Evolutionary conservation across 2,888 invertebrate genomes (phyloP), one percentile per base, ranked within the genome.

Genomic region (Acronicta leporina): DNA sequence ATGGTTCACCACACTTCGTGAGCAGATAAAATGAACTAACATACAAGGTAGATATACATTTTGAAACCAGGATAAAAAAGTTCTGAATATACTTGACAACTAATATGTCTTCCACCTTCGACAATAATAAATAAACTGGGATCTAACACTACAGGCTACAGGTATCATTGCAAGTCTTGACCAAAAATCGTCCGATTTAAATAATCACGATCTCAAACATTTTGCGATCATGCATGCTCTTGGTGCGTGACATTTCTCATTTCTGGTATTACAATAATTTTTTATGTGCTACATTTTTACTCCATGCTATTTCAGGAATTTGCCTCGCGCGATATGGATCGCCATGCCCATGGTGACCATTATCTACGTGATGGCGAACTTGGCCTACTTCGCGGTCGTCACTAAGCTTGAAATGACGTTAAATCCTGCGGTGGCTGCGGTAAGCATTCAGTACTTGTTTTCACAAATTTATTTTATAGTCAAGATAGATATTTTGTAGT

Each of bases 251-350:
- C 33, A 53, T 69, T 51, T 33, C 30, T 8, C 33, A 53, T 69
- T 51, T 33, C 30, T 8, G 41, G n/a, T 46, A 52, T 57, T 40
- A 41, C 33, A 53, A 75, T 77, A 71, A 51, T 20, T 41, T 61
- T 75, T 68, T 61, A 75, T 71, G 63, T 44, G 49, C 35, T 53
- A 53, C 56, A 66, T 58, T 41, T 50, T 27, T 60, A 52, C 75
- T 69, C 16, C 61, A 43, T 51, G 67, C 43, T 72, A 73, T 95
- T 95, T 74, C 95, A 98, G 98, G 92, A 98, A 99, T 93, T 94
- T 99, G 61, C 99, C 99, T 0, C 95, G 97, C 50, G 98, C 99
- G 14, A 98, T 99, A 86, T 98, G 98, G 97, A 98, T 99, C 79
- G 98, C 98, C 2, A 96, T 99, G 95, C 98, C 98, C 0, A 92